Evolutionary conservation across 2,797 vertebrate species (phyloP), one percentile per base, ranked within the genome.

Genomic region (Lacerta agilis): DNA sequence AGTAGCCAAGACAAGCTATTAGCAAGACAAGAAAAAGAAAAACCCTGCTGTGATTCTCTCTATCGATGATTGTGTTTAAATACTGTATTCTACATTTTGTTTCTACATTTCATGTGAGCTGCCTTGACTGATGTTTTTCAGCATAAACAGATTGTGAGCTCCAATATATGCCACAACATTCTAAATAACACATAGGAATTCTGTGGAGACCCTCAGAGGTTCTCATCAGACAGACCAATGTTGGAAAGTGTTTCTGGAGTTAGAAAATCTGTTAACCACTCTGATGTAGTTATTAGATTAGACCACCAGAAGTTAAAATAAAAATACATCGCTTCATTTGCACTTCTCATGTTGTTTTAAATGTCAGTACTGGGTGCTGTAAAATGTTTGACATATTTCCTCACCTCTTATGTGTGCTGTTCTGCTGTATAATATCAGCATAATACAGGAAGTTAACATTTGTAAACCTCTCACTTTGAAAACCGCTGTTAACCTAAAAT

Each of bases 381-480:
- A 83, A 86, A 86, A 23, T 82, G 45, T 58, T 58, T 85, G 29
- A 29, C 45, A 1, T 82, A 66, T 64, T 36, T 29, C 61, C 27
- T 79, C 36, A 66, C 2, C 61, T 79, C 73, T 49, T 66, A 23
- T 64, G n/a, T 49, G 71, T 61, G 11, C 41, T n/a, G 18, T 67
- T 83, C 69, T 78, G 15, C 23, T 69, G 18, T 83, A 77, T 83
- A 83, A 77, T 43, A 83, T 38, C 41, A 45, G 69, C 61, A 67
- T 49, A 77, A 27, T 71, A 71, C 45, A 83, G 38, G 17, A 58
- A 75, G 66, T 27, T 18, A 82, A 87, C 88, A 88, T 85, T 92
- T 92, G 13, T 66, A 87, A 90, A 83, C 90, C 82, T 78, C 90
- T 33, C 90, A 23, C 10, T 89, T 81, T 78, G 64, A 81, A 25